Evolutionary conservation across 2,888 invertebrate species (phyloP).

Genomic region (Drosophila buzzatii): DNA sequence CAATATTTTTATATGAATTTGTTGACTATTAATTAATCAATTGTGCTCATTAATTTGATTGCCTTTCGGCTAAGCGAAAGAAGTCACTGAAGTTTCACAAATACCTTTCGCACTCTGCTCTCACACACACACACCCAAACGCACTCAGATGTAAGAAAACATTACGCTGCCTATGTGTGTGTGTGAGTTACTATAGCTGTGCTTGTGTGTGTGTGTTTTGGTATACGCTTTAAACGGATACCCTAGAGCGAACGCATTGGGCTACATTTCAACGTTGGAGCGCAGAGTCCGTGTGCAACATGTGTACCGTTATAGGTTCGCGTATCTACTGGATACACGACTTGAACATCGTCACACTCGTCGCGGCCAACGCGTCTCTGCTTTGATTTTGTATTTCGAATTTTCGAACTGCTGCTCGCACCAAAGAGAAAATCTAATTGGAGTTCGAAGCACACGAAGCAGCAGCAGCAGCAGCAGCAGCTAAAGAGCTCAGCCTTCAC

Average conservation of each 20-base stretch:
- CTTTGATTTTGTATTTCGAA: conserved; percentile 64
- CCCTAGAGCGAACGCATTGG: conserved; percentile 72
- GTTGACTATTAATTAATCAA: conserved; percentile 44
- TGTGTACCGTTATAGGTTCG: conserved; percentile 82
- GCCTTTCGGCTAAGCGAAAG: conserved; percentile 26
- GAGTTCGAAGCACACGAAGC: background rate
- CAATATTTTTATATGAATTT: conserved; percentile 6
- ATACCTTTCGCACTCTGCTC: conserved; percentile 36
- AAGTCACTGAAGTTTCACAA: conserved; percentile 48
- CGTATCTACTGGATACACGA: conserved; percentile 75
- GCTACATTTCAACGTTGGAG: conserved; percentile 66
- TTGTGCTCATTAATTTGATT: conserved; percentile 44
- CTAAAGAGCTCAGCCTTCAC: conserved; percentile 18
- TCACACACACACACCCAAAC: conserved; percentile 10
- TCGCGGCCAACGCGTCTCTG: conserved; percentile 32
- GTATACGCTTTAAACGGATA: conserved; percentile 68
- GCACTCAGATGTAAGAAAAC: conserved; percentile 8
- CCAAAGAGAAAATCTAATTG: conserved; percentile 26
- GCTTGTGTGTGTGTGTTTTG: conserved; percentile 25
- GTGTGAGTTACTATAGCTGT: conserved; percentile 1
- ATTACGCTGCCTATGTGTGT: conserved; percentile 24
- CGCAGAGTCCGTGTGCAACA: conserved; percentile 76
- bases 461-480: conserved; percentile 2
- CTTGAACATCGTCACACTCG: conserved; percentile 30
- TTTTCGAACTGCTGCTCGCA: conserved; percentile 19